phyloP scores from a whole-genome alignment of 2,797 vertebrate genomes.

The Phoebastria nigripes region DNA sequence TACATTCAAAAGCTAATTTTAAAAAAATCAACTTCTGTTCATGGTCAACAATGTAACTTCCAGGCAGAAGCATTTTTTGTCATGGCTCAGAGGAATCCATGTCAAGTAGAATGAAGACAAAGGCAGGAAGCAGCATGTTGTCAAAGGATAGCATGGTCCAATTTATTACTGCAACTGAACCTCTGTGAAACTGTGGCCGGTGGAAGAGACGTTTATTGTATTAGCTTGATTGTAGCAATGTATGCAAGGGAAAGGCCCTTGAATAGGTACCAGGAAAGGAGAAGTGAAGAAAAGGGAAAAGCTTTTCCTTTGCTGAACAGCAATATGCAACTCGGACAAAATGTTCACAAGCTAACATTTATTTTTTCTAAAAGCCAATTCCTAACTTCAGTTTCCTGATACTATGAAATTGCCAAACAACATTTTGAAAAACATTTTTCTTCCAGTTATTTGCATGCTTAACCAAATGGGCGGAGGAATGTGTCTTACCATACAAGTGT shows the following conservation, averaged over 20 bases:
- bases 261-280: not conserved
- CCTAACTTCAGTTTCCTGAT: not conserved
- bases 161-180: not conserved
- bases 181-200: not conserved
- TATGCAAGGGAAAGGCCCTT: not conserved
- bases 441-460: not conserved
- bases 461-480: not conserved
- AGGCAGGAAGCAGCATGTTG: not conserved
- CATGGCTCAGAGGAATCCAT: not conserved
- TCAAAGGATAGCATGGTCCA: not conserved
- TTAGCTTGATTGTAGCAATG: not conserved
- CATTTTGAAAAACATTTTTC: not conserved
- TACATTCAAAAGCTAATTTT: not conserved
- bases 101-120: not conserved
- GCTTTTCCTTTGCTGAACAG: not conserved
- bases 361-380: not conserved
- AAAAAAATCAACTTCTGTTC: not conserved
- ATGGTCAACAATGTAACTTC: not conserved
- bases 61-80: not conserved
- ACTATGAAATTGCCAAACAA: not conserved
- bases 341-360: not conserved
- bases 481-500: slow-evolving; percentile 90
- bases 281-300: not conserved
- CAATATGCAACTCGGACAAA: not conserved
- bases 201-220: not conserved